Evolutionary conservation across 2,797 vertebrate species (phyloP).

Genomic region (Anas capensis): DNA sequence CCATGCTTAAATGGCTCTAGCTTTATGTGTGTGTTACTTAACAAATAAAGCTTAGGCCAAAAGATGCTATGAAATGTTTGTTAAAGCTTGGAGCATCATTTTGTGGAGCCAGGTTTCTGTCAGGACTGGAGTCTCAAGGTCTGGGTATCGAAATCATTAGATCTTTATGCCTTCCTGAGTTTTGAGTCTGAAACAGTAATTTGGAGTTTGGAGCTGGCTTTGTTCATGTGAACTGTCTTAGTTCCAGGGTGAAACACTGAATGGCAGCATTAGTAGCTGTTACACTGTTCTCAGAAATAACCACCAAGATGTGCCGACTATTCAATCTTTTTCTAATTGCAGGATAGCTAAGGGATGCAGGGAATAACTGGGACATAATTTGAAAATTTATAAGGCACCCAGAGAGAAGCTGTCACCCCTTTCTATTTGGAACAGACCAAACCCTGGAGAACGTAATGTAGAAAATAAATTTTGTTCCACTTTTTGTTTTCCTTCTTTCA

Average conservation of each 20-base stretch:
- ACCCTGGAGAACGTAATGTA: not conserved
- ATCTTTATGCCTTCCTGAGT: not conserved
- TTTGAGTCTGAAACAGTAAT: not conserved
- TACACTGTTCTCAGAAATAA: not conserved
- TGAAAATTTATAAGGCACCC: not conserved
- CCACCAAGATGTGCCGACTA: not conserved
- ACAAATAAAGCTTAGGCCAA: not conserved
- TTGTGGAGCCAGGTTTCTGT: not conserved
- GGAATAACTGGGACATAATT: not conserved
- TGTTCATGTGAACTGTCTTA: accelerated
- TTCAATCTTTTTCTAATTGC: not conserved
- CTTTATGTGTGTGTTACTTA: not conserved
- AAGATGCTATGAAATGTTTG: not conserved
- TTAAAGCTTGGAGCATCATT: not conserved
- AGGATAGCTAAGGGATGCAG: not conserved
- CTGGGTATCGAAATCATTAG: not conserved
- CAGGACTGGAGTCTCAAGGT: not conserved
- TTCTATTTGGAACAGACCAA: not conserved
- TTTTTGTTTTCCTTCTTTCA: not conserved
- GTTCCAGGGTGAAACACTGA: not conserved
- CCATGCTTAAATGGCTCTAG: not conserved
- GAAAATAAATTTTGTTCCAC: not conserved
- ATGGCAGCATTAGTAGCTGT: too few relatives aligned
- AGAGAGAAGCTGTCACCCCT: not conserved
- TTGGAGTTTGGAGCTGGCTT: not conserved